Percentiles rank a stretch among this genome's conserved stretches.
Evolutionary conservation across 2,888 invertebrate genomes (phyloP).

Genomic region (Notodromas monacha): DNA sequence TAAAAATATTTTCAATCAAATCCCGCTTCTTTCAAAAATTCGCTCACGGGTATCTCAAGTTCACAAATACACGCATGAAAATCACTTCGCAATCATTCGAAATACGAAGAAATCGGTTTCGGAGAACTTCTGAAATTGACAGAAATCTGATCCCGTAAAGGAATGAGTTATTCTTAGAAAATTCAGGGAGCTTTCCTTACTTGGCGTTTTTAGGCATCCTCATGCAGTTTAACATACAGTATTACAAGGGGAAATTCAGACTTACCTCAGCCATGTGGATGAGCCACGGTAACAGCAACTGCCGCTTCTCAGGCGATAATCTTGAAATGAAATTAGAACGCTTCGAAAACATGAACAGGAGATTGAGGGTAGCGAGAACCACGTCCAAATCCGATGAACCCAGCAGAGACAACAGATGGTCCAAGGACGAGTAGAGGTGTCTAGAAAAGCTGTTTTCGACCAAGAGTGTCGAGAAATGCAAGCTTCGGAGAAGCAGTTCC

Average conservation of each 20-base stretch:
- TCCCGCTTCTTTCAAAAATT: too few relatives aligned
- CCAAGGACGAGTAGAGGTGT: conserved; percentile 56
- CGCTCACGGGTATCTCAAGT: too few relatives aligned
- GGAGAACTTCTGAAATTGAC: too few relatives aligned
- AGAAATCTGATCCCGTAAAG: too few relatives aligned
- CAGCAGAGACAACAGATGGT: conserved; percentile 38
- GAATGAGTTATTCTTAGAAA: too few relatives aligned
- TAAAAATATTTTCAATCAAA: too few relatives aligned
- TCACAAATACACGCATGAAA: too few relatives aligned
- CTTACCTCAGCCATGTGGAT: conserved; percentile 43
- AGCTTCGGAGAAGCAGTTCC: conserved; percentile 32
- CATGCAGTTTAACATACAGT: too few relatives aligned
- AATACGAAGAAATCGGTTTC: too few relatives aligned
- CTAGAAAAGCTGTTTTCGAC: conserved; percentile 61
- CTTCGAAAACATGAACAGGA: conserved; percentile 60
- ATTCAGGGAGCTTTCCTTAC: too few relatives aligned
- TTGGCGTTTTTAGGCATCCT: too few relatives aligned
- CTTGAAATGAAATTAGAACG: conserved; percentile 52
- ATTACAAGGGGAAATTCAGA: conserved; percentile 8
- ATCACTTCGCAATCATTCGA: too few relatives aligned
- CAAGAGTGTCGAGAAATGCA: conserved; percentile 44
- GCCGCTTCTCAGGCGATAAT: conserved; percentile 32
- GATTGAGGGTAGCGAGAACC: conserved; percentile 44
- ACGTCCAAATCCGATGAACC: conserved; percentile 48
- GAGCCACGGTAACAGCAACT: conserved; percentile 32